Percentiles rank a stretch among this genome's conserved stretches.
phyloP scores from a whole-genome alignment of 2,888 invertebrate species.

The Meiosimyza platycephala region DNA sequence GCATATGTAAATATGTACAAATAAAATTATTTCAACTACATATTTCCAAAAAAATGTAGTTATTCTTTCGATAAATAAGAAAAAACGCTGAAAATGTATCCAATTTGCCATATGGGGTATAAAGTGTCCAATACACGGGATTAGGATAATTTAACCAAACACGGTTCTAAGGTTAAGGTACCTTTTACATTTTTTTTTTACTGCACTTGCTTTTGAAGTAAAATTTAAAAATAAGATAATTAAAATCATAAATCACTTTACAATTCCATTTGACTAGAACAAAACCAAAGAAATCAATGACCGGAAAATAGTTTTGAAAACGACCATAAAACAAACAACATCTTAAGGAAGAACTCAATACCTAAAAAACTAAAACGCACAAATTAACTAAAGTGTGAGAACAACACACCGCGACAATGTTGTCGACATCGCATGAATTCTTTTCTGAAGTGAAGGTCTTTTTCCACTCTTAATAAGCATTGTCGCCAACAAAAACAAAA shows the following conservation, averaged over 20 bases:
- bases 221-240: background rate
- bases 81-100: no score
- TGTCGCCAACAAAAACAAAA: conserved; percentile 29
- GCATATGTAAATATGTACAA: no score
- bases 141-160: no score
- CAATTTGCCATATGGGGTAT: no score
- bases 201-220: no score
- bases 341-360: conserved; percentile 52
- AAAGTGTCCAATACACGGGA: no score
- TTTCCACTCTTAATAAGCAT: background rate
- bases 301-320: conserved; percentile 62
- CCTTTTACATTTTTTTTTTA: no score
- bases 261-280: conserved; percentile 20
- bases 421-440: conserved; percentile 24
- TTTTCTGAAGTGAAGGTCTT: conserved; percentile 27
- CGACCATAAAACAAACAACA: conserved; percentile 50
- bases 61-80: no score
- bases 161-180: no score
- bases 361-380: conserved; percentile 59
- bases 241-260: conserved; percentile 20
- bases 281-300: conserved; percentile 49
- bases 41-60: no score
- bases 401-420: conserved; percentile 42
- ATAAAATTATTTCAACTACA: no score
- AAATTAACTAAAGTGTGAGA: conserved; percentile 65